Percentiles rank a stretch among this genome's conserved stretches.
phyloP scores from a whole-genome alignment of 2,888 invertebrate genomes.

The Pterobdella sp. region DNA sequence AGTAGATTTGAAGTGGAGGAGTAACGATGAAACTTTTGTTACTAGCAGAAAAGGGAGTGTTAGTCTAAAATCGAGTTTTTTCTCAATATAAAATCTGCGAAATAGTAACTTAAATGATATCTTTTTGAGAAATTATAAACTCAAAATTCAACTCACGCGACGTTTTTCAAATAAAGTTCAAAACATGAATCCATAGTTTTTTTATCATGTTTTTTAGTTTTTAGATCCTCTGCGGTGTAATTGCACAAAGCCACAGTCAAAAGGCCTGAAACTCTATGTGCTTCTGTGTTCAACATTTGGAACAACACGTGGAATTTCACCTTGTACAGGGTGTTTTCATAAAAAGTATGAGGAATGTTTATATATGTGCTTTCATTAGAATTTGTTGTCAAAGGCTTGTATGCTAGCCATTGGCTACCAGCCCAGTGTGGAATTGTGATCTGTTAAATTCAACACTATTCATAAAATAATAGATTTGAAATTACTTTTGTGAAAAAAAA shows the following conservation, averaged over 20 bases:
- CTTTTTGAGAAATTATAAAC: not conserved
- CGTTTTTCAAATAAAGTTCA: constrained; percentile 18
- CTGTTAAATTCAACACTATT: not conserved
- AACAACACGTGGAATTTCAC: not conserved
- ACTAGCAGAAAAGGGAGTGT: constrained; percentile 15
- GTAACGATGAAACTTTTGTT: not conserved
- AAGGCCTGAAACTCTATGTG: not conserved
- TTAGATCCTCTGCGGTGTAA: constrained; percentile 1
- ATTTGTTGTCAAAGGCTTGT: not conserved
- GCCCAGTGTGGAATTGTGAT: not conserved
- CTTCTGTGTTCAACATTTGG: not conserved
- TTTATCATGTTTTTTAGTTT: not conserved
- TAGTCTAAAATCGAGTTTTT: not conserved
- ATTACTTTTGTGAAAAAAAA: not conserved
- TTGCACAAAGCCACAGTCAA: constrained; percentile 15
- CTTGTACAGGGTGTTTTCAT: constrained; percentile 9
- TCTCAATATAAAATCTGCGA: not conserved
- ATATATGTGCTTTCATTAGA: not conserved
- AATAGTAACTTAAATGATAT: not conserved
- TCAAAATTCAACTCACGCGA: not conserved
- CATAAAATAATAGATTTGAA: not conserved
- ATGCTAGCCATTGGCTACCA: not conserved
- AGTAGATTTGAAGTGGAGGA: not conserved
- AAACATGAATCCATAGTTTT: not conserved
- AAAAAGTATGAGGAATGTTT: not conserved